Evolutionary conservation across 1,140 invertebrate genomes (phyloP), one percentile per base, ranked within the genome.

Genomic region (Zaprionus gabonicus): DNA sequence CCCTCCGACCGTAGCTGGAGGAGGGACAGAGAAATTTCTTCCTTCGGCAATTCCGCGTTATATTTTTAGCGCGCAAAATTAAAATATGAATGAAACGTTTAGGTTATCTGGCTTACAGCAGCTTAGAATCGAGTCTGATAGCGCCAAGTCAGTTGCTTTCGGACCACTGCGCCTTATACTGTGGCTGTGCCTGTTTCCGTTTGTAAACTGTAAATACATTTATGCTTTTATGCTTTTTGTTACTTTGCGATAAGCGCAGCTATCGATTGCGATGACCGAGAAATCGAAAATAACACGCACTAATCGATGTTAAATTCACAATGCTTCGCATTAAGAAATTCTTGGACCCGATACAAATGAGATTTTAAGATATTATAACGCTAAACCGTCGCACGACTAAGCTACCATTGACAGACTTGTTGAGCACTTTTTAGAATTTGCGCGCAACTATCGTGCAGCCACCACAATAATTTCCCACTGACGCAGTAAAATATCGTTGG

Each of bases 161-260:
- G 20, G 38, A 63, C 31, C 66, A 17, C 51, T 44, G 9, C 31
- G 31, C 49, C 27, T 49, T 74, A 63, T 74, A 51, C 66, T 74
- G 57, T 28, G 23, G 38, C 58, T 17, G 51, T 57, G 25, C 28
- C 27, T 49, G 28, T 57, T 70, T 46, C 71, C 38, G 66, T 70
- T 73, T 57, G 71, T 70, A 38, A 63, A 63, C 66, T 69, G 66
- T 74, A 57, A 74, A 70, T 57, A 58, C 71, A 74, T 70, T 74
- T 74, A 74, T 74, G 71, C 71, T 74, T 69, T 74, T 74, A 74
- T 74, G 71, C 57, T 70, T 57, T 62, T 49, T 57, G 31, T 1
- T 46, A 25, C 28, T 38, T 15, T 7, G 12, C 58, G 38, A 62
- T 62, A 28, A 46, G 5, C 12, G 4, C 25, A 13, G 9, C 17